Conservation (phyloP, 2,797 vertebrate species). For the Euphonia xanthogaster region DNA sequence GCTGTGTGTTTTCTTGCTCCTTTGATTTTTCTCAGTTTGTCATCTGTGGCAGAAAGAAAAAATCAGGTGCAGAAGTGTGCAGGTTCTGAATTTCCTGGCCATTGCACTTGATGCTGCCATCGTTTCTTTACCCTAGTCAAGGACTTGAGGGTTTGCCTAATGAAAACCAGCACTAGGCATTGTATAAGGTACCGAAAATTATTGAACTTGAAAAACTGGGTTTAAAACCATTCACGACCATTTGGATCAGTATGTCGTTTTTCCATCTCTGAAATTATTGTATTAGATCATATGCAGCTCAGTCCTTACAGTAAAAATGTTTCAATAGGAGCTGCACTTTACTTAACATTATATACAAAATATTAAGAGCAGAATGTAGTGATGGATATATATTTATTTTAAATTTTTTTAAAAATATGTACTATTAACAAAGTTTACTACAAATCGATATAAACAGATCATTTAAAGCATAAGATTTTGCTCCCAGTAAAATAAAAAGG, state of each 20-base stretch:
- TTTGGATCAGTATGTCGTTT: background rate
- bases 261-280: background rate
- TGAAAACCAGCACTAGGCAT: background rate
- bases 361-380: background rate
- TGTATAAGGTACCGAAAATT: background rate
- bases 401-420: accelerated
- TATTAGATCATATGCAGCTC: background rate
- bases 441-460: background rate
- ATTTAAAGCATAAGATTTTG: background rate
- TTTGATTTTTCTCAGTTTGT: conserved; percentile 26
- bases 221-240: background rate
- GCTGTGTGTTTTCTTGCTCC: background rate
- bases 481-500: background rate
- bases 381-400: accelerated
- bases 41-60: background rate
- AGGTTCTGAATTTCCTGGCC: background rate
- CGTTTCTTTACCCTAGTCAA: background rate
- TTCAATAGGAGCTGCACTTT: background rate
- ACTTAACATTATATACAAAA: background rate
- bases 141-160: background rate
- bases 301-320: background rate
- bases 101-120: background rate
- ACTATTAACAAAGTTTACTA: background rate
- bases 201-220: background rate
- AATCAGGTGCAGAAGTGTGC: background rate